These are phyloP conservation scores for Sanderia malayensis DNA, from an alignment of 30 jellyfish, hydroid and myxozoan species.

Conservation along the genomic window DNA sequence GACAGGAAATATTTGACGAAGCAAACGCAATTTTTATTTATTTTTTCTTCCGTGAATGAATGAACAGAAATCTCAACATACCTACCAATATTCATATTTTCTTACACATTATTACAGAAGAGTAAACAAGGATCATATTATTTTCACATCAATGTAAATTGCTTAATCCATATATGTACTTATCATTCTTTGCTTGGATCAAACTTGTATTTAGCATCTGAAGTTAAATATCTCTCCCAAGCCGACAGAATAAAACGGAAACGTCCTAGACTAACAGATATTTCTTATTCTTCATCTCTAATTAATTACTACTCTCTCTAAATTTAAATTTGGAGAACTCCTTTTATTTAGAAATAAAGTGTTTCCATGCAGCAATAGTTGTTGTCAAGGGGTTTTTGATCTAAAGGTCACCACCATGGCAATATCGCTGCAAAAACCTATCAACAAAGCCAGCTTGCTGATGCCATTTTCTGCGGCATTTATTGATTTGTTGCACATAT, in stretches of 20 bases:
- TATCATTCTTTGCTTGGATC: slow-evolving; percentile 44
- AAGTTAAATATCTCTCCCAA: slow-evolving; percentile 23
- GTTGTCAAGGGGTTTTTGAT: background rate
- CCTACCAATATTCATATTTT: slow-evolving; percentile 8
- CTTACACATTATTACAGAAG: slow-evolving; percentile 21
- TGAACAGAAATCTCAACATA: background rate
- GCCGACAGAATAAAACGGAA: slow-evolving; percentile 56
- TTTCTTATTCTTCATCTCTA: slow-evolving; percentile 36
- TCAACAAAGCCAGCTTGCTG: background rate
- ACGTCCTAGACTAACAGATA: slow-evolving; percentile 52
- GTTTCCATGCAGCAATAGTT: background rate
- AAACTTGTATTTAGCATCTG: slow-evolving; percentile 45
- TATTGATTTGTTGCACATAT: too few relatives aligned
- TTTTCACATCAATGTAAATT: slow-evolving; percentile 64
- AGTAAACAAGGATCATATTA: slow-evolving; percentile 63
- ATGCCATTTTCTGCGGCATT: too few relatives aligned
- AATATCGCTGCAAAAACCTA: background rate
- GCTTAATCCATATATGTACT: slow-evolving; percentile 38
- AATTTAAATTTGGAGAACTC: background rate
- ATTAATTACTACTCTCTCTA: slow-evolving; percentile 22
- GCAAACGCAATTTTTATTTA: too few relatives aligned
- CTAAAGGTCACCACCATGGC: background rate
- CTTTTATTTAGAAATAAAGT: background rate
- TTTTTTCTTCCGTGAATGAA: background rate
- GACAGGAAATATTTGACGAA: too few relatives aligned